Evolutionary conservation across 2,888 invertebrate species (phyloP).

Genomic region (Dicyrtoma fusca): DNA sequence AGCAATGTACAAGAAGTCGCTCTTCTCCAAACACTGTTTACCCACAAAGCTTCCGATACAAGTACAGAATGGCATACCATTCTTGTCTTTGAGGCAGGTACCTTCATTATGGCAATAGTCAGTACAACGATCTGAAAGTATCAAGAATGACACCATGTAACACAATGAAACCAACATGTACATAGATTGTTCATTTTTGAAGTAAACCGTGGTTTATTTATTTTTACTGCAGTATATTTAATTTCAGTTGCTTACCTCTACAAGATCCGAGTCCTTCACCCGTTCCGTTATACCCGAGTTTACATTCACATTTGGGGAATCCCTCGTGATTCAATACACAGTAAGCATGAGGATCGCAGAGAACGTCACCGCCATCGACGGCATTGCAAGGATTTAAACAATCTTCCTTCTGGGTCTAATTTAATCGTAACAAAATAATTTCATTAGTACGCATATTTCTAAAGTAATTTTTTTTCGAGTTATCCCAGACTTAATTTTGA

Average conservation of each 20-base stretch:
- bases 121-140: constrained; percentile 72
- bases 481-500: no score
- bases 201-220: background rate
- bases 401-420: constrained; percentile 74
- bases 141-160: no score
- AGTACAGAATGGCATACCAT: constrained; percentile 83
- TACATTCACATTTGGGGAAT: constrained; percentile 11
- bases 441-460: background rate
- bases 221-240: no score
- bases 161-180: no score
- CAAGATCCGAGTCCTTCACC: constrained; percentile 20
- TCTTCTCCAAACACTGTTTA: constrained; percentile 92
- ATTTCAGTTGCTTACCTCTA: background rate
- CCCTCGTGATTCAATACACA: constrained; percentile 71
- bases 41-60: constrained; percentile 95
- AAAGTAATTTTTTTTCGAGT: no score
- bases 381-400: constrained; percentile 91
- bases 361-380: constrained; percentile 74
- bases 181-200: no score
- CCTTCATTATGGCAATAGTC: constrained; percentile 89
- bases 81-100: constrained; percentile 76
- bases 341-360: constrained; percentile 85
- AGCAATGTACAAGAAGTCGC: constrained; percentile 93
- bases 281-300: constrained; percentile 8
- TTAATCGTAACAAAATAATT: background rate